Base-by-base conservation (phyloP, 1,140 invertebrate genomes). In the Drosophila simulans region DNA sequence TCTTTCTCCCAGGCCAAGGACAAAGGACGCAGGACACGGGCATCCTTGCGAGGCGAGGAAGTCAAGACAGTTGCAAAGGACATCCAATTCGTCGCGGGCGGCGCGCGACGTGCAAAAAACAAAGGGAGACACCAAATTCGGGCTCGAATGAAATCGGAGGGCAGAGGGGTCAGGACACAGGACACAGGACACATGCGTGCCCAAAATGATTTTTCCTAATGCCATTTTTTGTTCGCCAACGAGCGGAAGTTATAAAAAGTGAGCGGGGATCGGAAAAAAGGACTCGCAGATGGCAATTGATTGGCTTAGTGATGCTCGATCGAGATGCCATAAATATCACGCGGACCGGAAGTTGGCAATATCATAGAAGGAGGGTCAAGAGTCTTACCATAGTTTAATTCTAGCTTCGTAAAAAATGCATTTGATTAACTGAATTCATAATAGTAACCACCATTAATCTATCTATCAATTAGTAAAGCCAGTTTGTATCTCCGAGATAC, bases 31-130 rank as follows among this genome's bases (percentile, higher is more conserved):
- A 8, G 22, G 7, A 66, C n/a, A 10, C 8, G 5, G 31, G 34
- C 4, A 39, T 60, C 42, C 20, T 37, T 31, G 2, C 20, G 17
- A 10, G n/a, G 20, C 11, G 46, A 35, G 13, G 22, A 54, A 69
- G 65, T 55, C 66, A 35, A 25, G 64, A 37, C 37, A 48, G 51
- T 46, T 48, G 27, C 15, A 51, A 4, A 49, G 46, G 46, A 49
- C 34, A 52, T 52, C 54, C 58, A 39, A 70, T 82, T 82, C 79
- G 79, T 73, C 79, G 77, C 79, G 78, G 73, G 73, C 78, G 80
- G 78, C 78, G 43, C 51, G 60, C 60, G 43, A 78, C 82, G 82
- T 88, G 82, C 82, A 60, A 85, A 85, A 88, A 88, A 85, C 78
- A 85, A 85, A 85, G 71, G 45, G 55, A 56, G 27, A 39, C 31